phyloP scores from a whole-genome alignment of 2,113 vertebrate species.

The Solea senegalensis region DNA sequence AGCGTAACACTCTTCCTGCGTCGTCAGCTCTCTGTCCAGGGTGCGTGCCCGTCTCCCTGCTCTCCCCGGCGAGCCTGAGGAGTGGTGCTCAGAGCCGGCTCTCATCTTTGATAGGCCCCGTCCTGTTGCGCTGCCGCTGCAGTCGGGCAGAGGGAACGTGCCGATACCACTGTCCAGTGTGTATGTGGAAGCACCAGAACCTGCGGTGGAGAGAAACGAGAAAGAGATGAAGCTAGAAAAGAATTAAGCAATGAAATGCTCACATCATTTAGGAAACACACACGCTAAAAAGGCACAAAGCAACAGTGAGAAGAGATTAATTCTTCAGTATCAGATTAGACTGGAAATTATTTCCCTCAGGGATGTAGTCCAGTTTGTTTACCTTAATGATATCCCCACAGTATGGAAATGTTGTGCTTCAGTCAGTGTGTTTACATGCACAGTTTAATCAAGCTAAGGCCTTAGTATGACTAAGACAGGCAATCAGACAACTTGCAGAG shows the following conservation, averaged over 20 bases:
- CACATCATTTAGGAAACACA: not conserved
- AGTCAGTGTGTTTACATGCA: not conserved
- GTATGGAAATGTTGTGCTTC: constrained; percentile 7
- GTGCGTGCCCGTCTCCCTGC: constrained; percentile 88
- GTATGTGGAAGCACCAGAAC: constrained; percentile 91
- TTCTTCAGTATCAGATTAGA: no score
- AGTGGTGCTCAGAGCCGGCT: constrained; percentile 82
- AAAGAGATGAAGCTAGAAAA: not conserved
- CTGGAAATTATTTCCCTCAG: not conserved
- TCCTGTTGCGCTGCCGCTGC: constrained; percentile 83
- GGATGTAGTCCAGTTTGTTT: constrained; percentile 10
- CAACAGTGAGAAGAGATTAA: no score
- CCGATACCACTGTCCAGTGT: constrained; percentile 97
- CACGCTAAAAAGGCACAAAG: not conserved
- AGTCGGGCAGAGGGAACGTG: constrained; percentile 94
- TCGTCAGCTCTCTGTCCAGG: constrained; percentile 89
- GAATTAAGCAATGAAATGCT: not conserved
- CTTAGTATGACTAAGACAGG: no score
- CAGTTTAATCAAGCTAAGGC: no score
- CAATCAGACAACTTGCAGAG: no score
- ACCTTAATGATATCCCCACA: constrained; percentile 3
- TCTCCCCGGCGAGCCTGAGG: constrained; percentile 73
- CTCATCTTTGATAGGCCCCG: constrained; percentile 87
- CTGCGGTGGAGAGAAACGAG: constrained; percentile 62
- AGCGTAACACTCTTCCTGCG: constrained; percentile 83